Base-by-base conservation (phyloP, 2,797 vertebrate species). In the Potorous gilbertii region DNA sequence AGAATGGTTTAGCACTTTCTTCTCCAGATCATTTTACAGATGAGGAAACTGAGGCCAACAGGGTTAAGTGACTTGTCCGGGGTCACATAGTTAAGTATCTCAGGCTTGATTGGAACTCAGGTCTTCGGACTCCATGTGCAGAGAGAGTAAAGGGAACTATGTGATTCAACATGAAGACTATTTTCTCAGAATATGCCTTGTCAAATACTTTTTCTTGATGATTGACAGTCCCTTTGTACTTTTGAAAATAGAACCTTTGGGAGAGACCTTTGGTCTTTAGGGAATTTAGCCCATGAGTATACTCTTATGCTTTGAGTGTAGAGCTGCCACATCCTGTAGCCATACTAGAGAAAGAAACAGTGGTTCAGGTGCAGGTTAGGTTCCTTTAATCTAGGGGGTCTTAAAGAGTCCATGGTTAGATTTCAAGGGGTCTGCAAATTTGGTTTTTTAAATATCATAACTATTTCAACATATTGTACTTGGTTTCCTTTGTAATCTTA, bases 201-300 rank as follows among this genome's bases (percentile, higher is more conserved):
- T 1, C 62, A 87, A 54, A 54, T 34, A 54, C 46, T 27, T 1
- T 0, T 9, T 16, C 1, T 56, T 40, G 18, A 95, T 54, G 90
- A 97, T 55, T 95, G 91, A 92, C 90, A 90, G 40, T 93, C 56
- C 34, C 92, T 93, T 93, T 95, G 59, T 95, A 50, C 10, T 87
- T 96, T 81, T 81, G 74, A 46, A 81, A 81, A 27, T 46, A 81
- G n/a, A 46, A 46, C n/a, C 9, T 27, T 81, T 92, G 27, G 52
- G 11, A 92, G 31, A 66, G 14, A 92, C 5, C 34, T 95, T 50
- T 52, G 27, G 91, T 96, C 92, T 34, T 81, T 62, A 62, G 91
- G 16, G 1, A 5, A 16, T n/a, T 95, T 96, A 46, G 46, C 87
- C 93, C 90, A 46, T 81, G 0, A 40, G 55, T 90, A 62, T 56